Percentiles rank a stretch among this genome's conserved stretches.
These are phyloP conservation scores for Sarcophaga variegata DNA, from an alignment of 2,888 invertebrate species.

Conservation along the genomic window DNA sequence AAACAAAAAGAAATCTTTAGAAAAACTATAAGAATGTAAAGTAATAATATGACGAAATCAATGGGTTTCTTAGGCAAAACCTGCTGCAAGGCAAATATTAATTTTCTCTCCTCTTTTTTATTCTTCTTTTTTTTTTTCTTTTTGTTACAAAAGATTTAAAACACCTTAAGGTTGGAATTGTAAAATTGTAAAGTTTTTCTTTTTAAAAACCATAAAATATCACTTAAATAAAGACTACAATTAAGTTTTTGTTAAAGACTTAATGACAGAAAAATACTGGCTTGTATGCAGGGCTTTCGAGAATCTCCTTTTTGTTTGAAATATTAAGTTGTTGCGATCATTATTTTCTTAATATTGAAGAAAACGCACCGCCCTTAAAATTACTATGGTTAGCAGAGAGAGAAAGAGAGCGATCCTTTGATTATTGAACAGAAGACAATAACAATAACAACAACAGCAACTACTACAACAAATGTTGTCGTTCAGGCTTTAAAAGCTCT, in stretches of 20 bases:
- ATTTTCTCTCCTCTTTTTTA: no score
- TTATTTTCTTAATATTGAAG: slow-evolving; percentile 47
- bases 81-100: no score
- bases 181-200: not conserved
- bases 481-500: not conserved
- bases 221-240: slow-evolving; percentile 55
- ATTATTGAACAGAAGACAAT: slow-evolving; percentile 28
- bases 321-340: slow-evolving; percentile 57
- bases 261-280: slow-evolving; percentile 56
- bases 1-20: no score
- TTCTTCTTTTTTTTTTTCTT: no score
- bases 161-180: no score
- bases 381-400: not conserved
- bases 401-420: slow-evolving; percentile 27
- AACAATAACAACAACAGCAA: no score
- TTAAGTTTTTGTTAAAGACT: slow-evolving; percentile 56
- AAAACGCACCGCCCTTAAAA: slow-evolving; percentile 27
- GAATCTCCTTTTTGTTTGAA: slow-evolving; percentile 27
- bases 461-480: no score
- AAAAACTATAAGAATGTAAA: no score
- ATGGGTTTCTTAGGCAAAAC: no score
- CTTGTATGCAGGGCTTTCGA: not conserved
- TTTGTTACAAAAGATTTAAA: no score
- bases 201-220: slow-evolving; percentile 47
- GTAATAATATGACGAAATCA: no score